phyloP scores from a whole-genome alignment of 1,140 invertebrate species.

The Drosophila ambigua region DNA sequence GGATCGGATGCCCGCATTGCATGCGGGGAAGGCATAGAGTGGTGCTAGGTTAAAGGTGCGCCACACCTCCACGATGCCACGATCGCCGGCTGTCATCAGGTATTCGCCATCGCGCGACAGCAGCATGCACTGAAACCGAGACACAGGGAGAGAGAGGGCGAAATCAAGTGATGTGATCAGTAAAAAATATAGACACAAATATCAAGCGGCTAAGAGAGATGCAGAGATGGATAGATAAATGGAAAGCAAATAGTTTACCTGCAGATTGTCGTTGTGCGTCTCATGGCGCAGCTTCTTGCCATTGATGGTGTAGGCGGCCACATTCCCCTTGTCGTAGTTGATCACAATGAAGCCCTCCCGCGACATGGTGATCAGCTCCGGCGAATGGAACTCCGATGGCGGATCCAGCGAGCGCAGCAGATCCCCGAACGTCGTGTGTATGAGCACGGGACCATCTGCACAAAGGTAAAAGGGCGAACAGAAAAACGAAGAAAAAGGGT shows the following conservation, averaged over 20 bases:
- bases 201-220: too few species aligned
- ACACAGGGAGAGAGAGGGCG: conserved; percentile 37
- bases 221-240: too few species aligned
- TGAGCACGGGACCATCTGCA: conserved; percentile 96
- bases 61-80: conserved; percentile 99
- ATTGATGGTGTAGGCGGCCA: conserved; percentile 97
- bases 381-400: conserved; percentile 91
- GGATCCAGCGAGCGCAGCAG: conserved; percentile 95
- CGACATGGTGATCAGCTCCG: conserved; percentile 96
- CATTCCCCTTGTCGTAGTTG: conserved; percentile 95
- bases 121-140: conserved; percentile 91
- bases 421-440: conserved; percentile 99
- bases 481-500: neutral
- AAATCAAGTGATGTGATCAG: neutral
- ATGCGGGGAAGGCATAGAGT: conserved; percentile 98
- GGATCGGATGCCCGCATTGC: conserved; percentile 96
- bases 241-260: conserved; percentile 86
- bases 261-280: conserved; percentile 97
- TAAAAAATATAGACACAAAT: neutral
- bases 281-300: conserved; percentile 94
- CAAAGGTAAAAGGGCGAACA: too few species aligned
- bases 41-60: conserved; percentile 98
- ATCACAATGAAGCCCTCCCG: conserved; percentile 98
- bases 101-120: conserved; percentile 99
- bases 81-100: conserved; percentile 97